Evolutionary conservation across 2,797 vertebrate species (phyloP).

Genomic region (Euthynnus affinis): DNA sequence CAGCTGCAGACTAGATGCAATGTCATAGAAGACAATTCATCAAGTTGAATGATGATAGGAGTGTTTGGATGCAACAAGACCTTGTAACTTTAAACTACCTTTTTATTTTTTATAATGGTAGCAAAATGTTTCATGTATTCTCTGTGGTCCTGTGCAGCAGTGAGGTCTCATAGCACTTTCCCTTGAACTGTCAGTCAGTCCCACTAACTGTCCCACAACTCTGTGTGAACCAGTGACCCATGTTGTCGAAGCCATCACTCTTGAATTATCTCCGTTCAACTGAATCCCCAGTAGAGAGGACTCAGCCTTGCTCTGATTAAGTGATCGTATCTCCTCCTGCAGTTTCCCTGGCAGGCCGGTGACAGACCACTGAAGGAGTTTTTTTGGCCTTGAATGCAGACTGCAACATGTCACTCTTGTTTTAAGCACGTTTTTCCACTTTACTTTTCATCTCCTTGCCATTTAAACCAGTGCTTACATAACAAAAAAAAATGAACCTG

Average conservation of each 20-base stretch:
- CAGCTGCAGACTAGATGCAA: not conserved
- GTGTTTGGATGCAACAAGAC: not conserved
- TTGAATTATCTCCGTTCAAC: slow-evolving; percentile 24
- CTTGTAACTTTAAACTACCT: not conserved
- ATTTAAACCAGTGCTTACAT: not conserved
- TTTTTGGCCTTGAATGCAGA: slow-evolving; percentile 14
- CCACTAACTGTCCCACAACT: slow-evolving; percentile 4
- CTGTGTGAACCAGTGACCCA: slow-evolving; percentile 19
- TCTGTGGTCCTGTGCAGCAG: not conserved
- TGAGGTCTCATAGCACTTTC: not conserved
- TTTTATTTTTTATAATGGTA: not conserved
- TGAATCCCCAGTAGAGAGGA: slow-evolving; percentile 30
- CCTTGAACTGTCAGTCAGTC: slow-evolving; percentile 29
- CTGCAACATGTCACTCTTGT: not conserved
- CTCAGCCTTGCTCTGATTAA: slow-evolving; percentile 14
- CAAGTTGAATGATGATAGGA: not conserved
- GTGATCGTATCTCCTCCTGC: slow-evolving; percentile 41
- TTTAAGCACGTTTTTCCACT: not conserved
- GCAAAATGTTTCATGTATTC: not conserved
- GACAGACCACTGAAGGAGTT: slow-evolving; percentile 17
- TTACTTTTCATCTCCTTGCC: not conserved
- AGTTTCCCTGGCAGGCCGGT: not conserved
- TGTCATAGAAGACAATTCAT: not conserved
- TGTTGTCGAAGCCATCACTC: slow-evolving; percentile 29
- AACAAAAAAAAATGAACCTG: not conserved